Percentiles rank a stretch among this genome's conserved stretches.
Evolutionary conservation across 2,888 invertebrate species (phyloP).

Genomic region (Cryptocephalus primarius): DNA sequence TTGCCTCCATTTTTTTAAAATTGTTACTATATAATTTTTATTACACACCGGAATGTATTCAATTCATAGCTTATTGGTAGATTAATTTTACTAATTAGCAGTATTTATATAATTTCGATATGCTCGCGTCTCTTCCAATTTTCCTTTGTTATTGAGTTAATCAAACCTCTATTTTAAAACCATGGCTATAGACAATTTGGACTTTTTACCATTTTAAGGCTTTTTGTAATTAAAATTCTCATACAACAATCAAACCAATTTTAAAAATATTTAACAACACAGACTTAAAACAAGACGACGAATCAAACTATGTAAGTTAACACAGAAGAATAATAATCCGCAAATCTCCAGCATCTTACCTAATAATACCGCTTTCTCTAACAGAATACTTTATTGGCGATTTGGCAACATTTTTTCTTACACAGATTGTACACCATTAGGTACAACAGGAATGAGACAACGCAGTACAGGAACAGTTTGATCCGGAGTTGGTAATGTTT

Average conservation of each 20-base stretch:
- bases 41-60: too few relatives aligned
- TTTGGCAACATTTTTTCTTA: conserved; percentile 21
- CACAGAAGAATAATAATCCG: too few relatives aligned
- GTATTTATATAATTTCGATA: too few relatives aligned
- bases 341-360: too few relatives aligned
- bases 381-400: conserved; percentile 22
- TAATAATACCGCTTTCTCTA: conserved; percentile 2
- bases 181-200: background rate
- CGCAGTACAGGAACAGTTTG: conserved; percentile 22
- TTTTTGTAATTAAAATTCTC: background rate
- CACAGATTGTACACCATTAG: conserved; percentile 22
- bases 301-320: too few relatives aligned
- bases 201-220: background rate
- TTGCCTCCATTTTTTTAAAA: too few relatives aligned
- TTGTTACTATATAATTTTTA: too few relatives aligned
- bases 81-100: too few relatives aligned
- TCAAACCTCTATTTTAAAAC: background rate
- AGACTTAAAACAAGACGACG: too few relatives aligned
- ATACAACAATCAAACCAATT: background rate
- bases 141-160: too few relatives aligned
- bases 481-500: conserved; percentile 33
- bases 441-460: conserved; percentile 16
- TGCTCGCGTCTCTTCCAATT: too few relatives aligned
- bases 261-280: background rate
- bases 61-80: too few relatives aligned